Evolutionary conservation across 2,113 vertebrate genomes (phyloP).

Genomic region (Pterocles gutturalis): DNA sequence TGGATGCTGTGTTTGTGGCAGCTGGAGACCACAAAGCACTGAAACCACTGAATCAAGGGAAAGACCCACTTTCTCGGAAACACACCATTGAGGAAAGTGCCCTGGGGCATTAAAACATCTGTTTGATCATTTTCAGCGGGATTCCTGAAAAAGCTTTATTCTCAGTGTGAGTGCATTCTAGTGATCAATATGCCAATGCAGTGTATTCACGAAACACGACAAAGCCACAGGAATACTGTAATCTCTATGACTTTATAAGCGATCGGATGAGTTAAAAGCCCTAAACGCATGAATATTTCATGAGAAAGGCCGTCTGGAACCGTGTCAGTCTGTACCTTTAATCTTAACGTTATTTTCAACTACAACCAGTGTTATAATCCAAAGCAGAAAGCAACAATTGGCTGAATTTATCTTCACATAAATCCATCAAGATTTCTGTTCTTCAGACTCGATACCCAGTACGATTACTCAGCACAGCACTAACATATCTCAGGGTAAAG

Average conservation of each 20-base stretch:
- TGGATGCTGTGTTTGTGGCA: fast-evolving
- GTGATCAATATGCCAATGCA: not conserved
- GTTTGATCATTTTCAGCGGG: not conserved
- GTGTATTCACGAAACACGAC: not conserved
- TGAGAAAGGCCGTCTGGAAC: not conserved
- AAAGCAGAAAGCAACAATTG: not conserved
- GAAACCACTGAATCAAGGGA: not conserved
- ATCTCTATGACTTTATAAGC: not conserved
- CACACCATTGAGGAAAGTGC: not conserved
- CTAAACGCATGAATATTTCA: constrained; percentile 7
- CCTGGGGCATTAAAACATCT: not conserved
- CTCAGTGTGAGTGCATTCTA: not conserved
- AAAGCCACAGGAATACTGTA: not conserved
- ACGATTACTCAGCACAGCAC: not conserved
- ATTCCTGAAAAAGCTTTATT: not conserved
- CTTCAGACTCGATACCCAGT: not conserved
- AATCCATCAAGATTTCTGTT: not conserved
- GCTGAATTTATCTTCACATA: not conserved
- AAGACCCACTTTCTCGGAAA: not conserved
- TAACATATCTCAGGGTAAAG: not conserved
- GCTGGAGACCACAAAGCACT: not conserved
- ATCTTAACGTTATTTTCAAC: constrained; percentile 5
- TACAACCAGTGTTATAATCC: not conserved
- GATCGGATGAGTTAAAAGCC: not conserved
- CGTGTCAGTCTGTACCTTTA: not conserved